phyloP scores from a whole-genome alignment of 1,140 invertebrate genomes.

The Uloborus diversus region DNA sequence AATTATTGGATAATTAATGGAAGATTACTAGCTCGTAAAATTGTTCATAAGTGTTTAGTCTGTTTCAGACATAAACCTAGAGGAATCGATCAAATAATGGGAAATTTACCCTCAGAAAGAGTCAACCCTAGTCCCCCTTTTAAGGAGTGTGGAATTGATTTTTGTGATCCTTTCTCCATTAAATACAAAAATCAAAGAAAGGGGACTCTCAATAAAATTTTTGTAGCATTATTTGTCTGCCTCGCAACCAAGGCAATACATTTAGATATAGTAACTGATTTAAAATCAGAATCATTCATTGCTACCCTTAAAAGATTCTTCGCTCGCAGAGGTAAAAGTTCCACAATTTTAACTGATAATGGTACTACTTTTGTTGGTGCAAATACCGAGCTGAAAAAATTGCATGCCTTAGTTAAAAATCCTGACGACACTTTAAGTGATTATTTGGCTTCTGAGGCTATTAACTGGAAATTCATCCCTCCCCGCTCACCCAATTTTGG shows the following conservation, averaged over 20 bases:
- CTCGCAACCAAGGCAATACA: not conserved
- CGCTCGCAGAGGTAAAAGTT: not conserved
- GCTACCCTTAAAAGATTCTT: conserved; percentile 4
- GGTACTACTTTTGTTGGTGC: not conserved
- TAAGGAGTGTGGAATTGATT: conserved; percentile 11
- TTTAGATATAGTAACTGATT: not conserved
- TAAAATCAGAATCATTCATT: not conserved
- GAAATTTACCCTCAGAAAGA: not conserved
- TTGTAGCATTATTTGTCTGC: not conserved
- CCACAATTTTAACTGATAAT: not conserved
- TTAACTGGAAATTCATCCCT: conserved; percentile 5
- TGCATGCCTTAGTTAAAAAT: conserved; percentile 5
- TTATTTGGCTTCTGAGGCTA: not conserved
- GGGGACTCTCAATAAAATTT: not conserved
- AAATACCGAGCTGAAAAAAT: not conserved
- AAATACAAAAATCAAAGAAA: not conserved
- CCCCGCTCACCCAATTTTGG: not conserved
- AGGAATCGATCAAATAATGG: not conserved
- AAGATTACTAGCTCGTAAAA: not conserved
- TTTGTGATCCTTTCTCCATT: conserved; percentile 21
- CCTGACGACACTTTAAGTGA: not conserved
- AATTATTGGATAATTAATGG: conserved; percentile 5
- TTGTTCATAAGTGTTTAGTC: not conserved
- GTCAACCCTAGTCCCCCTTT: not conserved
- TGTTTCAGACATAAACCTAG: not conserved